Conservation (phyloP, 1,140 invertebrate genomes). For the Holcopasites calliopsidis region DNA sequence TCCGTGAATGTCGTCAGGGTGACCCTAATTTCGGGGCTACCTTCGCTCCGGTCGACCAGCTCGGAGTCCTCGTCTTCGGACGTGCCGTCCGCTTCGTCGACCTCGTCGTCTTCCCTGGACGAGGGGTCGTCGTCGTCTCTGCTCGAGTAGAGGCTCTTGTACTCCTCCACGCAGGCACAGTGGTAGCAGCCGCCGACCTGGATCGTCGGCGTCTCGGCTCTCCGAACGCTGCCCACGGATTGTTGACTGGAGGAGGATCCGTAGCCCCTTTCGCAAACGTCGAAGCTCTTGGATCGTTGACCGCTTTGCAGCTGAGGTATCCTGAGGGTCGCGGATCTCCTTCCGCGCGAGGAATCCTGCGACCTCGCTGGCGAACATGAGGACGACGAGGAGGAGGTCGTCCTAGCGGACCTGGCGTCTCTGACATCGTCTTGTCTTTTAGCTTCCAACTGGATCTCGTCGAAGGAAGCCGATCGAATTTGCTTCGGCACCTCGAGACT, state of each 20-base stretch:
- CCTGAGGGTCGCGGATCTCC: conserved; percentile 78
- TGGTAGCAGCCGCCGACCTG: conserved; percentile 73
- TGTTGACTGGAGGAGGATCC: conserved; percentile 76
- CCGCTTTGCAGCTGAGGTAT: conserved; percentile 84
- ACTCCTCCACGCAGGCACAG: conserved; percentile 78
- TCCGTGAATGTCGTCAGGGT: conserved; percentile 82
- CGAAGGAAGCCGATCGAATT: conserved; percentile 90
- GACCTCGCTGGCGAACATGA: conserved; percentile 74
- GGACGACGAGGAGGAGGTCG: conserved; percentile 72
- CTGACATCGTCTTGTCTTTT: conserved; percentile 79
- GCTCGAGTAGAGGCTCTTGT: conserved; percentile 60
- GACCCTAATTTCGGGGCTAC: conserved; percentile 83
- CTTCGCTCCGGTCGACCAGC: conserved; percentile 61
- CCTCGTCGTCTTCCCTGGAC: conserved; percentile 24
- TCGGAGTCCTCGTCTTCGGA: conserved; percentile 79
- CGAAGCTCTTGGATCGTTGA: conserved; percentile 87
- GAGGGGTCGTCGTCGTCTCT: conserved; percentile 60
- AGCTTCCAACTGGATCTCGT: conserved; percentile 91
- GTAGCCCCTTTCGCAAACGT: conserved; percentile 85
- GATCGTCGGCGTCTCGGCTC: conserved; percentile 57
- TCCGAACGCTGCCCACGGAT: conserved; percentile 27
- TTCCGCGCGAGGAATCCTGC: conserved; percentile 71
- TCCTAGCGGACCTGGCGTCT: conserved; percentile 35
- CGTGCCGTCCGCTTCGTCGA: conserved; percentile 58
- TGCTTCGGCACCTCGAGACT: conserved; percentile 93